Percentiles rank a stretch among this genome's conserved stretches.
These are phyloP conservation scores for Drosophila pruinosa DNA, from an alignment of 1,140 invertebrate species.

Conservation along the genomic window DNA sequence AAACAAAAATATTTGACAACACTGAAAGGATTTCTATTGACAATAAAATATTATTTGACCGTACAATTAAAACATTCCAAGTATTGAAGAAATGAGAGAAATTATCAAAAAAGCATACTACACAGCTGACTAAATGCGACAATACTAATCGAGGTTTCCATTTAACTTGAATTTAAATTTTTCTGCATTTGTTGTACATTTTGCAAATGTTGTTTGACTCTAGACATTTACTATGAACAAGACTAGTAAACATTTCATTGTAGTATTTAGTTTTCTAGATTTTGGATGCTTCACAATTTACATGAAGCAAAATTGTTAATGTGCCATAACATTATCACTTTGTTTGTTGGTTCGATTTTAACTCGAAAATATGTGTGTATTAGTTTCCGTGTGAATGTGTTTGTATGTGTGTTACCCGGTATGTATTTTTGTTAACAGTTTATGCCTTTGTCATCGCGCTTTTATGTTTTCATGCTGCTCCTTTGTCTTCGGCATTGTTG, in stretches of 20 bases:
- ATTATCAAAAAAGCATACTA: too few species aligned
- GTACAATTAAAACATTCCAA: too few species aligned
- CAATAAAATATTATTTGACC: too few species aligned
- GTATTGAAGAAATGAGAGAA: too few species aligned
- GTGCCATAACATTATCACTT: conserved; percentile 3
- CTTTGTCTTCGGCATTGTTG: conserved; percentile 47
- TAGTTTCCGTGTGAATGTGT: not conserved
- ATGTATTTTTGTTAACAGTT: conserved; percentile 41
- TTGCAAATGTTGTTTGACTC: not conserved
- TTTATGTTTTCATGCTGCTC: conserved; percentile 34
- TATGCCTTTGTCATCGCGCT: conserved; percentile 47
- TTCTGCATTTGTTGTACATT: not conserved
- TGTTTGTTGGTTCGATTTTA: conserved; percentile 20
- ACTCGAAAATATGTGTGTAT: not conserved
- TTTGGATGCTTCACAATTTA: not conserved
- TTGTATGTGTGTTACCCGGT: not conserved
- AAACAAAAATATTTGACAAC: too few species aligned
- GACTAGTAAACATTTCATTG: not conserved
- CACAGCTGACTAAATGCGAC: too few species aligned
- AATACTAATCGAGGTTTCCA: too few species aligned
- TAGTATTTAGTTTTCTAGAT: not conserved
- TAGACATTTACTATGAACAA: conserved; percentile 2
- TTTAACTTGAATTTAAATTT: not conserved
- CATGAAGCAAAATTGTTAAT: conserved; percentile 26
- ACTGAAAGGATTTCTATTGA: too few species aligned